phyloP scores from a whole-genome alignment of 2,888 invertebrate genomes.

The Geophilus truncorum region DNA sequence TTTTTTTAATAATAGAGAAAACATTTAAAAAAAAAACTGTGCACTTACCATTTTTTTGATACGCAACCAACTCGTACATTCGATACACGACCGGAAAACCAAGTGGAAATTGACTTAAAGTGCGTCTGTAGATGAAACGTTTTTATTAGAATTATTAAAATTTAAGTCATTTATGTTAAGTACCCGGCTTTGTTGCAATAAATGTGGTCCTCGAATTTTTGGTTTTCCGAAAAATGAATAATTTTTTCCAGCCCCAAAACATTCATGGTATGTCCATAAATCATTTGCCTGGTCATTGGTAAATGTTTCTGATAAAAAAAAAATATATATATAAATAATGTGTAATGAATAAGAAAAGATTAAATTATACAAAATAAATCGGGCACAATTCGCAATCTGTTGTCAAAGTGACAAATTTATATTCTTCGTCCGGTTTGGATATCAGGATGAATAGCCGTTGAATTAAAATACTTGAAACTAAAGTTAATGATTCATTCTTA shows the following conservation, averaged over 20 bases:
- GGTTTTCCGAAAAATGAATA: background rate
- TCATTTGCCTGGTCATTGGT: background rate
- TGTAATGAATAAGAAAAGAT: background rate
- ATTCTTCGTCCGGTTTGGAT: background rate
- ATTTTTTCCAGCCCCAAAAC: background rate
- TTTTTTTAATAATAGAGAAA: background rate
- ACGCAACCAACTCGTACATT: background rate
- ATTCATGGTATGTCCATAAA: background rate
- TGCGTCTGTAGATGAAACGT: background rate
- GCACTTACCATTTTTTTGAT: background rate
- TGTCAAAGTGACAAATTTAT: background rate
- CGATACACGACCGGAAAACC: background rate
- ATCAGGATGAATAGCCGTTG: background rate
- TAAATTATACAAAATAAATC: background rate
- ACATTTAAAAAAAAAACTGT: background rate
- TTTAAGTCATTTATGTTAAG: background rate
- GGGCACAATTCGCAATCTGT: background rate
- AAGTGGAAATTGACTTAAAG: background rate
- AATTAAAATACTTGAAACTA: background rate
- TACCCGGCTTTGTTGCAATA: conserved; percentile 9
- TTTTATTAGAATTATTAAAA: background rate
- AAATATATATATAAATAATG: background rate
- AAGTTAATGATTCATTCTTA: background rate
- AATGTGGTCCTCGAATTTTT: background rate
- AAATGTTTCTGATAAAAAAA: background rate